Evolutionary conservation across 1,140 invertebrate genomes (phyloP).

Genomic region (Leptestheria dahalacensis): DNA sequence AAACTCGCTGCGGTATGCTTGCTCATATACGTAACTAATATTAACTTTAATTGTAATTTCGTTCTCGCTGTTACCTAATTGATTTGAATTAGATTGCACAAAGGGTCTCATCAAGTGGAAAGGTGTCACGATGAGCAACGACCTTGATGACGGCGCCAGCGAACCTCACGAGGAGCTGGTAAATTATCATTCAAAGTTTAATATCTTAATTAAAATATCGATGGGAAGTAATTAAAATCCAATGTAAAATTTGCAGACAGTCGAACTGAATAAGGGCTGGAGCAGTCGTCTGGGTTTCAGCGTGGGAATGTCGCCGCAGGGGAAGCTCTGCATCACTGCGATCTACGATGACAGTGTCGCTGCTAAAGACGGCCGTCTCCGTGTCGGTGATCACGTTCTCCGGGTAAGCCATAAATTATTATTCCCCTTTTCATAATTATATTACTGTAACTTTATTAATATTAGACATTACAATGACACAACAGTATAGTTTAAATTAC

Average conservation of each 20-base stretch:
- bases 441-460: background rate
- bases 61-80: too few species aligned
- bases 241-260: slow-evolving; percentile 49
- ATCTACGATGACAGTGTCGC: slow-evolving; percentile 69
- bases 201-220: too few species aligned
- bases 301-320: slow-evolving; percentile 34
- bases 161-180: slow-evolving; percentile 15
- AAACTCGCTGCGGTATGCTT: too few species aligned
- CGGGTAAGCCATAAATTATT: slow-evolving; percentile 42
- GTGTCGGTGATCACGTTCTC: slow-evolving; percentile 60
- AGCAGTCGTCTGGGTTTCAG: slow-evolving; percentile 72
- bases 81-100: slow-evolving; percentile 20
- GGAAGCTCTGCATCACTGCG: slow-evolving; percentile 55
- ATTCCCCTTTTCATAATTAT: background rate
- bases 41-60: too few species aligned
- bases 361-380: slow-evolving; percentile 60
- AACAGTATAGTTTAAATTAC: background rate
- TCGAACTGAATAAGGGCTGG: slow-evolving; percentile 64
- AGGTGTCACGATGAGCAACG: slow-evolving; percentile 49
- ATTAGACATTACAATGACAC: background rate
- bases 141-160: slow-evolving; percentile 26
- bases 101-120: slow-evolving; percentile 54
- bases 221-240: background rate
- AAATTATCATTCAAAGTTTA: background rate
- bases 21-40: too few species aligned